Evolutionary conservation across 23 tunicate genomes (phyloP), one percentile per base, ranked within the genome.

Genomic region (Styela clava): DNA sequence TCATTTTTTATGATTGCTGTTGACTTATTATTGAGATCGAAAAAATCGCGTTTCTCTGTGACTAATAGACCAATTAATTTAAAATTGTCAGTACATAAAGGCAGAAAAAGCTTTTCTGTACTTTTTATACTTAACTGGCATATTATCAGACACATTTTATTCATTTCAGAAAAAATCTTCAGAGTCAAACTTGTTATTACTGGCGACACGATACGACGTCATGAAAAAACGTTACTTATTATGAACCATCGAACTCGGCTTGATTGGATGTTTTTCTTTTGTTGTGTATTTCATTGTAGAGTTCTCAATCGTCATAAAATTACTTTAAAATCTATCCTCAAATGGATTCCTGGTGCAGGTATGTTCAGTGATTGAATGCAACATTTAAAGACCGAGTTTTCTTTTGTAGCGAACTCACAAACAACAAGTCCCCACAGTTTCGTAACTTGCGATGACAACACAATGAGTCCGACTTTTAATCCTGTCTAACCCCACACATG

Each of bases 191-290:
- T 95, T 31, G 91, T 95, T 52, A 85, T 90, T 0, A 83, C 91
- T 22, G 99, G 99, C 21, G 99, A 95, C 73, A 77, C 83, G 2
- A 76, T 90, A 31, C 73, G 87, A 20, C 74, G 91, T 19, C 91
- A 90, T 76, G 99, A 90, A 56, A 92, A 92, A 84, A 95, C 99
- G 3, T 79, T 90, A 9, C 74, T 95, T 18, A 33, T 95, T 2
- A 68, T 95, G 86, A 95, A 95, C 64, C 99, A 95, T 69, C 78
- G 99, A 56, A 95, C 99, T 2, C 74, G 99, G 62, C 63, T 95
- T 37, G 99, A 95, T 65, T 95, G 99, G 99, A 65, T 90, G 83
- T 89, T 79, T 64, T 95, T 95, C 63, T 91, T 87, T 63, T 68
- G 83, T 37, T 88, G 73, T 74, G 86, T 91, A n/a, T 95, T 95